Base-by-base conservation (phyloP, 1,140 invertebrate genomes). In the Orussus abietinus region DNA sequence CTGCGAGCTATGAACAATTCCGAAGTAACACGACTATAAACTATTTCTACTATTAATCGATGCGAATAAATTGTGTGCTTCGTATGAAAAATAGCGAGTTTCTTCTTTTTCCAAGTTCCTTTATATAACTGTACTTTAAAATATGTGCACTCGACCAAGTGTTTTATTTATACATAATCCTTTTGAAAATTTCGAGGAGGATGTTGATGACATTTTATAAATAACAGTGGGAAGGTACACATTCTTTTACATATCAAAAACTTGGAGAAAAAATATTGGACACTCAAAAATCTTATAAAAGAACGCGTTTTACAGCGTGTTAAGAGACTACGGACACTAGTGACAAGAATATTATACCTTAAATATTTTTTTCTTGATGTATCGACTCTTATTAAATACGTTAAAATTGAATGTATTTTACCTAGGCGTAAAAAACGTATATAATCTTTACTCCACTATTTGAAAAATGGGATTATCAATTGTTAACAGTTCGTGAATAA, bases 11-110 rank as follows among this genome's bases (percentile, higher is more conserved):
- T 64, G 15, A 67, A 64, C 34, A 69, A 69, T 36, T 64, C 72
- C 12, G 74, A 77, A 44, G 59, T 74, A 5, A 76, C 74, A 14
- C 59, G 73, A 47, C 57, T 76, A 26, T 77, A 62, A 72, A 45
- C 39, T 48, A 33, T 32, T 18, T 9, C 17, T 12, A 42, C 38
- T 38, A 18, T 20, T 12, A 5, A 44, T 38, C 19, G 38, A 26
- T 12, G 20, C 4, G 32, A 37, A 47, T 40, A 47, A 40, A 47
- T 41, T 47, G 32, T 36, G 38, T 37, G 39, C 30, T 29, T 25
- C 32, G 38, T 40, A 37, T 33, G 12, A 47, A 5, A 17, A 6
- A 11, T 13, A 25, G 21, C 26, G 14, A 10, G 9, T 26, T 10
- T 15, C 5, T 10, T 25, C 25, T 10, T 21, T 17, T 9, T 38